A percentile compares a stretch with the other conserved stretches of the same genome.
These are phyloP conservation scores for Isurus oxyrinchus DNA, from an alignment of 2,113 vertebrate species.

Conservation along the genomic window DNA sequence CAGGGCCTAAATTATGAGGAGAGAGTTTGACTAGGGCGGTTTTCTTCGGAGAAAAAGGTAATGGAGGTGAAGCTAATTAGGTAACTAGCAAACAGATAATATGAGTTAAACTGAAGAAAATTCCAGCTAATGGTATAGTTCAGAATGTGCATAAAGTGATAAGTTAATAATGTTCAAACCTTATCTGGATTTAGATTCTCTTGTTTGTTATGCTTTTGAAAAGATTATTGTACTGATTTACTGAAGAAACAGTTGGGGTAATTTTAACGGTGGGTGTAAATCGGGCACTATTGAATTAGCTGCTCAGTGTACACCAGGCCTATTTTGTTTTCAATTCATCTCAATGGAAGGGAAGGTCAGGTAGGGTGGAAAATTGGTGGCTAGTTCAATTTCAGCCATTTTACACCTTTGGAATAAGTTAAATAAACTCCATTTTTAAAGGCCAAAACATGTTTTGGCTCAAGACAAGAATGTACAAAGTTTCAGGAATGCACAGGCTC, in stretches of 20 bases:
- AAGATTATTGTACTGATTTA: background rate
- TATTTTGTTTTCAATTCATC: background rate
- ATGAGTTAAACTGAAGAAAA: background rate
- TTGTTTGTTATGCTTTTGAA: background rate
- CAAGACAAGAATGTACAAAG: background rate
- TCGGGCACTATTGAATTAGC: background rate
- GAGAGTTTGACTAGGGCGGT: background rate
- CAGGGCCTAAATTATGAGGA: background rate
- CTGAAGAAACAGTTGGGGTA: background rate
- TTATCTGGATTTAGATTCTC: background rate
- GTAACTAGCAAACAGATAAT: background rate
- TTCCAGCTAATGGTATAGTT: background rate
- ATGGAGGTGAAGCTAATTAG: background rate
- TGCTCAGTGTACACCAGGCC: background rate
- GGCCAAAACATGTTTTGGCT: background rate
- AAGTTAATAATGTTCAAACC: background rate
- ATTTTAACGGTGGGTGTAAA: background rate
- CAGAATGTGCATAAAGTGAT: background rate
- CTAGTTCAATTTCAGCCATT: background rate
- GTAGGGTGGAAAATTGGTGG: background rate
- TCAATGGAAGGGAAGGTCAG: background rate
- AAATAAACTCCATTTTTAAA: background rate
- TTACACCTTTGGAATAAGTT: background rate
- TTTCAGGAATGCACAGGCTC: background rate
- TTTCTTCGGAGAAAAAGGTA: background rate